Conservation (phyloP, 2,113 vertebrate genomes). For the Apteryx owenii region DNA sequence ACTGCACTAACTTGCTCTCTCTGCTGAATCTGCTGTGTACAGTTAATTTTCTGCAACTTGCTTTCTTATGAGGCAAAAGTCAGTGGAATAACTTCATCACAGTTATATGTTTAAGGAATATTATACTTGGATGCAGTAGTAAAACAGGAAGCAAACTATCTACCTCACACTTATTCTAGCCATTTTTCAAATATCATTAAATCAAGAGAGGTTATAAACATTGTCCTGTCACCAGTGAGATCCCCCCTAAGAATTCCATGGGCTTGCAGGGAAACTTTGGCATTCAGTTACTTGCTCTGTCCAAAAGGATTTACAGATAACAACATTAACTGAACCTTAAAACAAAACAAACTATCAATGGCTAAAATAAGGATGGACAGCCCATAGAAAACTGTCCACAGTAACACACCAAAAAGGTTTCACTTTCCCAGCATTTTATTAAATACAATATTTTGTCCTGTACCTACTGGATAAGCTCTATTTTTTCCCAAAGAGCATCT, state of each 20-base stretch:
- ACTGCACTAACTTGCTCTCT: background rate
- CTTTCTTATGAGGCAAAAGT: background rate
- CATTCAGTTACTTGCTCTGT: background rate
- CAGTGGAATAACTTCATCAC: background rate
- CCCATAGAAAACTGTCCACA: background rate
- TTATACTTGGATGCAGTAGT: background rate
- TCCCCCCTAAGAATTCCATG: background rate
- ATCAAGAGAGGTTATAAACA: background rate
- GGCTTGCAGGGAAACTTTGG: background rate
- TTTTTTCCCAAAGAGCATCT: background rate
- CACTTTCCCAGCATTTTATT: background rate
- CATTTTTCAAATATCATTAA: background rate
- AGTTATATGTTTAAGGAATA: background rate
- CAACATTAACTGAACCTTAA: background rate
- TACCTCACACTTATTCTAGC: background rate
- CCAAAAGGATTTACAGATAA: background rate
- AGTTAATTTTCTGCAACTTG: background rate
- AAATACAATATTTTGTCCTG: background rate
- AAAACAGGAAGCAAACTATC: background rate
- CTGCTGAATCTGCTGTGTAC: background rate
- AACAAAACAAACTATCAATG: background rate
- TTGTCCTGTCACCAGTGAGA: background rate
- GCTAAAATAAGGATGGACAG: background rate
- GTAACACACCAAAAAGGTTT: background rate
- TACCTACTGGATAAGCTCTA: background rate